Base-by-base conservation (phyloP, 2,888 invertebrate genomes). In the Oligia strigilis region DNA sequence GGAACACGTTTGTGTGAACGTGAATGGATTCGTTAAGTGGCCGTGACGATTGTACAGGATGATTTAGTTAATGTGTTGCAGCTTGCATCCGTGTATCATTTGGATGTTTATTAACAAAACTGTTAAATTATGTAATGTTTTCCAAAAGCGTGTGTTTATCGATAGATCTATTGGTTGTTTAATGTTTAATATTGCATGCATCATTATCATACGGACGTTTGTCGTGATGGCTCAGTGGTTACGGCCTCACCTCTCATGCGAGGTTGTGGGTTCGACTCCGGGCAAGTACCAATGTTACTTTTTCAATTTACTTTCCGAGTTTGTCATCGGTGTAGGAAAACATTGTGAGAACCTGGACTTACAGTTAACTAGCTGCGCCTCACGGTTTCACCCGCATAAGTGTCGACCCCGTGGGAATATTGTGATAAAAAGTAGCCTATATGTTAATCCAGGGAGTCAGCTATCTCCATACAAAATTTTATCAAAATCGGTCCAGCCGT, bases 1-100 rank as follows among this genome's bases (percentile, higher is more conserved):
- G 87, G 78, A 84, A 84, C 82, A 85, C n/a, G 58, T 66, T 81
- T 78, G 71, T 80, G 79, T 83, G 78, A 74, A 78, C 70, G 80
- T 80, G 46, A 73, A 81, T 78, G 66, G 52, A n/a, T 77, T 65
- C 69, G 64, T 78, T 77, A 75, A 82, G 72, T 67, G 49, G 13
- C 19, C 29, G n/a, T 77, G 71, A n/a, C 13, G 69, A 52, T 82
- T 70, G 13, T 69, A 55, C 64, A 46, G n/a, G 70, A 66, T 58
- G 36, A 40, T 36, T 69, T 70, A 58, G 29, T 62, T 67, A 60
- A 66, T 29, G 43, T 77, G 23, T 66, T 49, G 19, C 49, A 66
- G 52, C 29, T 82, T 60, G 36, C 29, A 52, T 75, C 49, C 65
- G 58, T 36, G 46, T 14, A 29, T 46, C 19, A 13, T 14, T 46